Conservation (phyloP, 1,140 invertebrate species). For the Parapsyche elsis region DNA sequence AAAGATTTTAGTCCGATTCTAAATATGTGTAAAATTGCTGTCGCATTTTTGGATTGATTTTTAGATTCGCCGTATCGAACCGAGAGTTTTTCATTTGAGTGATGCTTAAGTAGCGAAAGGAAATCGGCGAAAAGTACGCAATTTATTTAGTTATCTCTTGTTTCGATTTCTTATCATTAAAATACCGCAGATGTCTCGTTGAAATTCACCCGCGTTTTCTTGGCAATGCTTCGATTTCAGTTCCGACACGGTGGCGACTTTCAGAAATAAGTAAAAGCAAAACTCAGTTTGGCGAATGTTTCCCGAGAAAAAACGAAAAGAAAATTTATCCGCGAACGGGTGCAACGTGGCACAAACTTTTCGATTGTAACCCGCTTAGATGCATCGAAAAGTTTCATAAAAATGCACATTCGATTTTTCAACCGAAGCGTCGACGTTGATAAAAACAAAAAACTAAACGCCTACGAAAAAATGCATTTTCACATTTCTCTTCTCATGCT, state of each 20-base stretch:
- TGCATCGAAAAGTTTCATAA: no score
- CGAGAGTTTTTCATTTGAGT: neutral
- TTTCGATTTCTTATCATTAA: constrained; percentile 23
- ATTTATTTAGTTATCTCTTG: constrained; percentile 13
- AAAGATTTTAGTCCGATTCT: neutral
- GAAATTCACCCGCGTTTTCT: constrained; percentile 7
- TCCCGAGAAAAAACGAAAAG: neutral
- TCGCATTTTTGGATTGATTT: neutral
- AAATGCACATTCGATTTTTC: no score
- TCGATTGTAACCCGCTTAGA: no score
- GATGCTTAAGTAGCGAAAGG: no score
- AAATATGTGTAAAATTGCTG: no score
- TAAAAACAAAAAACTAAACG: neutral
- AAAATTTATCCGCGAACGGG: no score
- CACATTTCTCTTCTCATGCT: constrained; percentile 11
- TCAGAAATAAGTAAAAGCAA: neutral
- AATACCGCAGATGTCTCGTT: constrained; percentile 35
- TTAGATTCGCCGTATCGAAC: neutral
- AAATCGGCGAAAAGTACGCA: neutral
- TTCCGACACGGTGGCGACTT: constrained; percentile 13
- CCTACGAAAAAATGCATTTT: neutral
- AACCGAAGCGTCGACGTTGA: no score
- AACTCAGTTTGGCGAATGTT: neutral
- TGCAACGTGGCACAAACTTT: no score
- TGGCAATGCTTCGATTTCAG: constrained; percentile 6